These are phyloP conservation scores for Octomys mimax DNA, from an alignment of 2,797 vertebrate species.

Conservation along the genomic window DNA sequence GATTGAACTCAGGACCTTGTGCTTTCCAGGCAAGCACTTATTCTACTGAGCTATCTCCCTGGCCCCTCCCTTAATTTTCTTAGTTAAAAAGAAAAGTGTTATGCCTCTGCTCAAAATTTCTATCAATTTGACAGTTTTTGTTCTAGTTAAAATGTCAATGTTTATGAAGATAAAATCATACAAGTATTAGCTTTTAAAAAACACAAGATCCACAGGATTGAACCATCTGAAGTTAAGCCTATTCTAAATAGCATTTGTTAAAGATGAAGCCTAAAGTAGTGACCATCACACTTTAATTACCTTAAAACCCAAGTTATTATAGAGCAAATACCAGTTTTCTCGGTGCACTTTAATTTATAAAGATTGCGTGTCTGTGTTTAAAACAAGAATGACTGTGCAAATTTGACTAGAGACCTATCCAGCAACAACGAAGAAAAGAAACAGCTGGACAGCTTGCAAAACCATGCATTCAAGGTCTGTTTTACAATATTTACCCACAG, in stretches of 20 bases:
- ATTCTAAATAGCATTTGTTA: background rate
- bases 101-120: background rate
- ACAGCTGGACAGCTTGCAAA: constrained; percentile 39
- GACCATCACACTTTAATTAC: background rate
- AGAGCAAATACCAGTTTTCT: background rate
- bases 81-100: constrained; percentile 28
- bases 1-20: too few relatives aligned
- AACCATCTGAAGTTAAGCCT: background rate
- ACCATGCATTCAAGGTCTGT: constrained; percentile 29
- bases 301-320: constrained; percentile 44
- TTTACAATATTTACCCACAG: constrained; percentile 57
- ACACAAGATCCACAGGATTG: background rate
- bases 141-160: constrained; percentile 43
- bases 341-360: background rate
- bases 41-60: too few relatives aligned
- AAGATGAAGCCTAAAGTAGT: background rate
- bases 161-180: constrained; percentile 17
- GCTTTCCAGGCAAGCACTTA: too few relatives aligned
- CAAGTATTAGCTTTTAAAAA: constrained; percentile 14
- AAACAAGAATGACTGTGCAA: constrained; percentile 34
- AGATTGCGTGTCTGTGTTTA: background rate
- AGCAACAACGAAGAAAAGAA: constrained; percentile 28
- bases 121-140: constrained; percentile 12
- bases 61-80: constrained; percentile 2
- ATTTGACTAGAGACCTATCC: constrained; percentile 18